Conservation (phyloP, 2,888 invertebrate species). For the Dicyrtomina minuta region DNA sequence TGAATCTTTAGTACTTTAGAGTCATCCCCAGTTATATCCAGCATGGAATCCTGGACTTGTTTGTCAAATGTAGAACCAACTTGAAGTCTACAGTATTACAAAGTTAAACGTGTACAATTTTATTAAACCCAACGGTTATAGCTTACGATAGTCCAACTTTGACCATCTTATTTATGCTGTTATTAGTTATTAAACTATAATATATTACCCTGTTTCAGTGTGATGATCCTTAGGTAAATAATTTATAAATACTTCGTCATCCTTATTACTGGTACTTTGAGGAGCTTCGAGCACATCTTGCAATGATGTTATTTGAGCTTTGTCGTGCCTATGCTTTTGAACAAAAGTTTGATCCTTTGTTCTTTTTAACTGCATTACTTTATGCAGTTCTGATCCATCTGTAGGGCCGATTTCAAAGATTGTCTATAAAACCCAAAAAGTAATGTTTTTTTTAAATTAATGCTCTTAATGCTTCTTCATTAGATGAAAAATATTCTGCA, state of each 20-base stretch:
- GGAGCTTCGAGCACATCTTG: constrained; percentile 56
- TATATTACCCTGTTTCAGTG: constrained; percentile 79
- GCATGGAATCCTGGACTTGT: constrained; percentile 73
- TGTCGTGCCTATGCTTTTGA: constrained; percentile 59
- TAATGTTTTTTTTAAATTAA: too few species aligned
- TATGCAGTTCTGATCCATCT: constrained; percentile 72
- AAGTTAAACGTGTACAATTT: too few species aligned
- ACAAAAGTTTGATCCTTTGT: constrained; percentile 68
- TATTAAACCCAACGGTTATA: too few species aligned
- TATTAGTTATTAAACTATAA: too few species aligned
- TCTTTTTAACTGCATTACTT: constrained; percentile 86
- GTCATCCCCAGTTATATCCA: constrained; percentile 84
- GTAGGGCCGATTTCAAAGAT: constrained; percentile 88
- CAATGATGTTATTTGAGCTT: constrained; percentile 58
- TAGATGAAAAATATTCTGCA: too few species aligned
- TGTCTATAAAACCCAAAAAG: constrained; percentile 65
- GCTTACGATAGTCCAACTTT: too few species aligned
- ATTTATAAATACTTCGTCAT: constrained; percentile 83
- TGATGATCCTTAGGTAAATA: constrained; percentile 82
- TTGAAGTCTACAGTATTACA: constrained; percentile 67
- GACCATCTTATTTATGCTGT: too few species aligned
- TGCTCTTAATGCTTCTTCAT: too few species aligned
- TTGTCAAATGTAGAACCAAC: constrained; percentile 73
- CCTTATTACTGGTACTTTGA: constrained; percentile 55
- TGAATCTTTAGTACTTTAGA: constrained; percentile 65